These are phyloP conservation scores for Glossosoma conforme DNA, from an alignment of 1,140 invertebrate genomes.

Conservation along the genomic window DNA sequence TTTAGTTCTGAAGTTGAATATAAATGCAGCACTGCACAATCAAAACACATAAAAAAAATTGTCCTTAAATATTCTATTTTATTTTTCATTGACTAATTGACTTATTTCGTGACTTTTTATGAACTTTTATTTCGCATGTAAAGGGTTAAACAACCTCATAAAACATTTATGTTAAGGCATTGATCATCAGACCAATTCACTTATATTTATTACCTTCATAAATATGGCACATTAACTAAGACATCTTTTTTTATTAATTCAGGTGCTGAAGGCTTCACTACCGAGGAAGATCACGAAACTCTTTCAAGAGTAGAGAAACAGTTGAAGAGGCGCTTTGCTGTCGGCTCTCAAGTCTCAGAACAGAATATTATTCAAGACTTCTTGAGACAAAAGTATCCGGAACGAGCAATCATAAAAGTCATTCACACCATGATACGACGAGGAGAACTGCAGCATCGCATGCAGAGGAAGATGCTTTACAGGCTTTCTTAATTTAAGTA, in stretches of 20 bases:
- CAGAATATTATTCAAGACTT: slow-evolving; percentile 94
- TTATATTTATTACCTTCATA: too few species aligned
- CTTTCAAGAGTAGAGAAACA: slow-evolving; percentile 89
- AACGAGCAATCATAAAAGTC: slow-evolving; percentile 83
- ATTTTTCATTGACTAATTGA: too few species aligned
- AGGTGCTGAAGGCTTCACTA: slow-evolving; percentile 96
- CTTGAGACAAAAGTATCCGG: slow-evolving; percentile 86
- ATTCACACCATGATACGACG: slow-evolving; percentile 89
- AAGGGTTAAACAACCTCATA: too few species aligned
- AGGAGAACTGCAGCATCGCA: slow-evolving; percentile 91
- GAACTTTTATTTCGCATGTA: too few species aligned
- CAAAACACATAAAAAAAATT: too few species aligned
- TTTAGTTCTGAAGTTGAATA: too few species aligned
- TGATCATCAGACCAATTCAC: too few species aligned
- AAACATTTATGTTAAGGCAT: too few species aligned
- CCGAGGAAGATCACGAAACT: slow-evolving; percentile 89
- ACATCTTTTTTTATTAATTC: not conserved
- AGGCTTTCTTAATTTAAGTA: slow-evolving; percentile 74
- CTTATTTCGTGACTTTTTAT: too few species aligned
- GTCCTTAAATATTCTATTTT: too few species aligned
- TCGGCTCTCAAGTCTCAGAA: slow-evolving; percentile 95
- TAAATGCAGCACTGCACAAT: too few species aligned
- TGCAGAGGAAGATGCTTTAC: slow-evolving; percentile 96
- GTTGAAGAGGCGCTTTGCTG: slow-evolving; percentile 89
- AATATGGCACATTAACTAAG: not conserved